Evolutionary conservation across 2,113 vertebrate genomes (phyloP), one percentile per base, ranked within the genome.

Genomic region (Macheiramphus alcinus): DNA sequence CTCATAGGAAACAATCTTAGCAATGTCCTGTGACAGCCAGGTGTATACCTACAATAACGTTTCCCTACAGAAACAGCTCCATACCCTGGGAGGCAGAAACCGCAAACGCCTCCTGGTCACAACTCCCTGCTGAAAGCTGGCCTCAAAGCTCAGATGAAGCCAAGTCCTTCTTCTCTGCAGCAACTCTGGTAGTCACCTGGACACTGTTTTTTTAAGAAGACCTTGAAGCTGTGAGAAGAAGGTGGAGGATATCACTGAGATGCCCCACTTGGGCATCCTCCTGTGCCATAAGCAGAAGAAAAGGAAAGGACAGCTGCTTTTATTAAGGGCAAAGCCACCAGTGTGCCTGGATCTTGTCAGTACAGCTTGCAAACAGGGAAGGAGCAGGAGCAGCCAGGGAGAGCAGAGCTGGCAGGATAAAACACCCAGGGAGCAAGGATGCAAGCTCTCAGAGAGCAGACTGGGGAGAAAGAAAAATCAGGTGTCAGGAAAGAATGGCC

Each of bases 391-490:
- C 50, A 90, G 48, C 48, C 14, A 90, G 61, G 43, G 73, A 72
- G 91, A 82, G 36, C 15, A 75, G 80, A 79, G 45, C 76, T 93
- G 70, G 61, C 27, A 29, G 26, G 13, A 29, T 53, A n/a, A 92
- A 80, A 79, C 1, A 2, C 53, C 48, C 80, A 75, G 89, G 80
- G 91, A 95, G 18, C 16, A 66, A 36, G 47, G 81, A 90, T 90
- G 29, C 34, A 63, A 59, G 71, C 32, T 80, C 70, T 65, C 31
- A 31, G n/a, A 88, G 63, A 91, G 40, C 91, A 91, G 48, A 52
- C 43, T 26, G 73, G 92, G n/a, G 66, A 72, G 93, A 89, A 93
- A 94, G 86, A 95, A 91, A 94, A 93, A 96, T 89, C 94, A 93
- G 80, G 89, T 95, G 91, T 94, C 94, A 78, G 71, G 84, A 70